Evolutionary conservation across 2,113 vertebrate genomes (phyloP).

Genomic region (Coptodon bakossiorum): DNA sequence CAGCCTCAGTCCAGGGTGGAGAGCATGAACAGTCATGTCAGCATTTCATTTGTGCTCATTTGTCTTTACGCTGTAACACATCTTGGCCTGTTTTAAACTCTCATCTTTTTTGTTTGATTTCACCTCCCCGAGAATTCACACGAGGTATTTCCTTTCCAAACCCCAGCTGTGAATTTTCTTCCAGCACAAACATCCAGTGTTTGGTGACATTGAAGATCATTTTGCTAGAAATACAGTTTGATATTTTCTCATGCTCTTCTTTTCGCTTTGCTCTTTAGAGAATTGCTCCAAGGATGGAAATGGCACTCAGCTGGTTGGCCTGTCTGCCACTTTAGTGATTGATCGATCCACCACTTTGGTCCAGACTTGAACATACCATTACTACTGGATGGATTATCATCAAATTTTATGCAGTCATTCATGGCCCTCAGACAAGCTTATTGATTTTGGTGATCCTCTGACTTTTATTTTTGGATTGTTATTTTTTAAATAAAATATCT

Average conservation of each 20-base stretch:
- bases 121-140: constrained; percentile 24
- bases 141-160: constrained; percentile 16
- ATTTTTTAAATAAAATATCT: not conserved
- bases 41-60: constrained; percentile 32
- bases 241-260: not conserved
- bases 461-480: not conserved
- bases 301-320: not conserved
- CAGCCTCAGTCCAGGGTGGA: not conserved
- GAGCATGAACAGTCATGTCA: constrained; percentile 35
- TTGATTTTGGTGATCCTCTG: not conserved
- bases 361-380: not conserved
- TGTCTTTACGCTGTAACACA: constrained; percentile 32
- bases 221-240: not conserved
- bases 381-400: not conserved
- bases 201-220: constrained; percentile 8
- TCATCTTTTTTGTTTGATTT: constrained; percentile 28
- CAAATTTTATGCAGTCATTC: not conserved
- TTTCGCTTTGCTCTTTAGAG: not conserved
- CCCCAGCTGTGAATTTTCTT: constrained; percentile 15
- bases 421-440: not conserved
- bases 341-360: not conserved
- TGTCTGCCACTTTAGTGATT: not conserved
- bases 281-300: not conserved
- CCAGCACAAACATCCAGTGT: constrained; percentile 3
- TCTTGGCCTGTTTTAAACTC: constrained; percentile 27